These are phyloP conservation scores for Datnioides undecimradiatus DNA, from an alignment of 2,113 vertebrate genomes.

Conservation along the genomic window DNA sequence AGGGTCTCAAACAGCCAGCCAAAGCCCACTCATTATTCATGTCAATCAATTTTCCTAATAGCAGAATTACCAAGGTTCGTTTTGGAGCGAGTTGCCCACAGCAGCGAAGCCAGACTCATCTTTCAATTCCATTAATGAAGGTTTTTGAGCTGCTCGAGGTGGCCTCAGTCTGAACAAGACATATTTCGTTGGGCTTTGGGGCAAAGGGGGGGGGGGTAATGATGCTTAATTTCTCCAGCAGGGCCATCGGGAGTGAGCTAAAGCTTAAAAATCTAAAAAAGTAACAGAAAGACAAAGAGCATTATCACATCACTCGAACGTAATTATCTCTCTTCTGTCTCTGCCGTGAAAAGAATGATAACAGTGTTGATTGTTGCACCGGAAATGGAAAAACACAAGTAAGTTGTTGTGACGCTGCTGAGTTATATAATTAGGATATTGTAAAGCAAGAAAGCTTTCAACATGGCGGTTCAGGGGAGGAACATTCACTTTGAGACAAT, in stretches of 20 bases:
- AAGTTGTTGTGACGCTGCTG: background rate
- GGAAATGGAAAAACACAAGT: background rate
- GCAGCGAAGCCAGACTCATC: slow-evolving; percentile 12
- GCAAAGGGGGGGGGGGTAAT: slow-evolving; percentile 19
- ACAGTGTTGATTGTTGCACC: background rate
- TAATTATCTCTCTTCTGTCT: background rate
- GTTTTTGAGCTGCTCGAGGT: slow-evolving; percentile 29
- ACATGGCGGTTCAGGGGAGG: background rate
- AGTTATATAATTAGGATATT: slow-evolving; percentile 5
- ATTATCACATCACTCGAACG: background rate
- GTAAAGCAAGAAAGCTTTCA: background rate
- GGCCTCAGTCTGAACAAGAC: slow-evolving; percentile 23
- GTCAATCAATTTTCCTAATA: slow-evolving; percentile 46
- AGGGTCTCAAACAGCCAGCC: slow-evolving; percentile 11
- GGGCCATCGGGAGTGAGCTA: slow-evolving; percentile 19
- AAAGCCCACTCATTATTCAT: slow-evolving; percentile 46
- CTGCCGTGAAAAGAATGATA: background rate
- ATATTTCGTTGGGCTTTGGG: slow-evolving; percentile 39
- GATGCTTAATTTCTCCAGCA: slow-evolving; percentile 30
- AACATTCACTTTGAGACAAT: slow-evolving; percentile 5
- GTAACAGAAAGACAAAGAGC: slow-evolving; percentile 3
- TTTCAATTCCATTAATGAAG: slow-evolving; percentile 52
- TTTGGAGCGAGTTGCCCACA: slow-evolving; percentile 28
- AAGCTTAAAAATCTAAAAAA: slow-evolving; percentile 3
- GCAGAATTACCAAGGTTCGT: slow-evolving; percentile 29